Conservation (phyloP, 1,140 invertebrate genomes). For the Paralvinella palmiformis region DNA sequence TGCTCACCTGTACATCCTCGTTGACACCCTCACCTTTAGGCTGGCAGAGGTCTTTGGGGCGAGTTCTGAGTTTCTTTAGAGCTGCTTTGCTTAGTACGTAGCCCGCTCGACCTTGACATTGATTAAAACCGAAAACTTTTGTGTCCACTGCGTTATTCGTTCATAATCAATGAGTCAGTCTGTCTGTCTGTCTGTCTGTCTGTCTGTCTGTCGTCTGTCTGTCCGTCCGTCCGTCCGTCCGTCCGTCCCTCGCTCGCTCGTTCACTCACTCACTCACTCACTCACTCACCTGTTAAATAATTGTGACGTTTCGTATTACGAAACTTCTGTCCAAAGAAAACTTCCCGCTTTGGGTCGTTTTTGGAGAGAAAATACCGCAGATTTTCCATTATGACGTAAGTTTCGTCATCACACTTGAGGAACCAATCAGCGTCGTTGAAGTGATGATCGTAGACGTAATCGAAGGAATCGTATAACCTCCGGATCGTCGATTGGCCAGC, state of each 20-base stretch:
- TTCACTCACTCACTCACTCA: no score
- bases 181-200: no score
- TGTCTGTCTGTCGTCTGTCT: no score
- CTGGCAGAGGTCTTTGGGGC: slow-evolving; percentile 30
- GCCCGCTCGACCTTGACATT: slow-evolving; percentile 69
- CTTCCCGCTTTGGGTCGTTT: neutral
- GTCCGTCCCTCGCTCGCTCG: no score
- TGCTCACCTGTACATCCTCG: slow-evolving; percentile 89
- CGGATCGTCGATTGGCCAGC: neutral
- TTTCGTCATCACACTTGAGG: neutral
- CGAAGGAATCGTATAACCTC: neutral
- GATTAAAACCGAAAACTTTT: no score
- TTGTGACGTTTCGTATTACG: no score
- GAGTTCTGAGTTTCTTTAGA: slow-evolving; percentile 26
- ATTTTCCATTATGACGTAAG: neutral
- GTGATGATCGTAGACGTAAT: neutral
- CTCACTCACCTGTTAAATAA: slow-evolving; percentile 84
- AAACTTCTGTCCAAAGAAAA: neutral
- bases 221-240: no score
- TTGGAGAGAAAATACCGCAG: neutral
- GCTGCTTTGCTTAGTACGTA: slow-evolving; percentile 43
- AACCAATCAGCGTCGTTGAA: neutral
- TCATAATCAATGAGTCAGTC: no score
- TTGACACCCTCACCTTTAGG: slow-evolving; percentile 67
- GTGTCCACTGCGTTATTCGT: no score